Evolutionary conservation across 2,113 vertebrate species (phyloP), one percentile per base, ranked within the genome.

Genomic region (Prochilodus magdalenae): DNA sequence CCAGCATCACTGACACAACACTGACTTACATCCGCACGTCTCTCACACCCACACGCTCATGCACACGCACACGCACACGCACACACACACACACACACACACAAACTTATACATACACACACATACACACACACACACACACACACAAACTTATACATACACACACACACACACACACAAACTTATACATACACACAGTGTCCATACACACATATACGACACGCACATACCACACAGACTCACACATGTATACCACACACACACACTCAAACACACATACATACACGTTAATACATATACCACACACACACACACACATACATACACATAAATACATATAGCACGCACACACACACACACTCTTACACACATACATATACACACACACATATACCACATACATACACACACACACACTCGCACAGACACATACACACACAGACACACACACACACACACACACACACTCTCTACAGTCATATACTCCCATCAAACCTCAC

Each of bases 101-200:
- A 79, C 73, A 44, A 30, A 81, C 67, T 4, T 7, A 36, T 59
- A 65, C 29, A 29, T 57, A 76, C 66, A 72, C 72, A 71, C 63
- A 75, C 49, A 82, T 24, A 20, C 72, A 74, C 71, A 66, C 40
- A 55, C 69, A 49, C 55, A 73, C 63, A 44, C 79, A 70, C 49
- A 62, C 62, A 51, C 71, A 74, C 74, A 60, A 75, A 72, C n/a
- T n/a, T n/a, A n/a, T n/a, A 65, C 29, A 29, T 57, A 76, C 73
- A 72, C 77, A 71, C 69, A 75, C 27, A 30, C 76, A 47, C 73
- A 73, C 78, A 27, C 77, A 75, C 73, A 30, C 49, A 77, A n/a
- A 60, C 8, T 15, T 18, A 51, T n/a, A 79, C 40, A 65, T 69
- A 78, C 51, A 73, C 27, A 73, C 33, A 36, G n/a, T n/a, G n/a